A percentile compares a stretch with the other conserved stretches of the same genome.
phyloP scores from a whole-genome alignment of 2,797 vertebrate genomes.

The Hemitrygon akajei region DNA sequence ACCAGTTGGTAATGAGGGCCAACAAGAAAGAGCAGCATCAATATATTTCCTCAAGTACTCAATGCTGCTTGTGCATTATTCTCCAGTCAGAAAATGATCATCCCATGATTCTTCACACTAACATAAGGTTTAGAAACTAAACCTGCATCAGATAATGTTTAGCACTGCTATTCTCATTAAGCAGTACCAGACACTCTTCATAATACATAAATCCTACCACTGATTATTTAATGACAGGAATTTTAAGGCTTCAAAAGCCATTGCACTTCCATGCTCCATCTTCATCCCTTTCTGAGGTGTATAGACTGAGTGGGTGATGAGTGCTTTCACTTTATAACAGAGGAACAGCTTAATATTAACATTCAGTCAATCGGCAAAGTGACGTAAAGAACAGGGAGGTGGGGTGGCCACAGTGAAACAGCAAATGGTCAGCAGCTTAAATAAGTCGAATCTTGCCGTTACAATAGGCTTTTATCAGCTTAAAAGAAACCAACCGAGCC shows the following conservation, averaged over 20 bases:
- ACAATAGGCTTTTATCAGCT: neutral
- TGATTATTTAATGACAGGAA: neutral
- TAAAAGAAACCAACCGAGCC: neutral
- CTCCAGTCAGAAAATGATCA: neutral
- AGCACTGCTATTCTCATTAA: neutral
- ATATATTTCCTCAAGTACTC: neutral
- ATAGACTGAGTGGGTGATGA: neutral
- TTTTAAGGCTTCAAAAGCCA: neutral
- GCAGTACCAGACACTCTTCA: neutral
- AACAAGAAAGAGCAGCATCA: neutral
- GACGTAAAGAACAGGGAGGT: neutral
- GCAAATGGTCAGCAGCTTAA: neutral
- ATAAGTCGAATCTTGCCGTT: neutral
- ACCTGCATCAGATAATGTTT: neutral
- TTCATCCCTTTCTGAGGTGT: no score
- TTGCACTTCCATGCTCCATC: no score
- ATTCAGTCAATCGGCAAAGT: neutral
- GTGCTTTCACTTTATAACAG: neutral
- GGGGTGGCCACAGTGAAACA: neutral
- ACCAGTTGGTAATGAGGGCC: neutral
- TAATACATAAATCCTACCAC: neutral
- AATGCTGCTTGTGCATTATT: neutral
- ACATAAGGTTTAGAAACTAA: neutral
- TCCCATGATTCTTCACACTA: neutral
- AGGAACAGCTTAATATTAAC: neutral